phyloP scores from a whole-genome alignment of 2,797 vertebrate species.

The Acanthurus leucopareius region DNA sequence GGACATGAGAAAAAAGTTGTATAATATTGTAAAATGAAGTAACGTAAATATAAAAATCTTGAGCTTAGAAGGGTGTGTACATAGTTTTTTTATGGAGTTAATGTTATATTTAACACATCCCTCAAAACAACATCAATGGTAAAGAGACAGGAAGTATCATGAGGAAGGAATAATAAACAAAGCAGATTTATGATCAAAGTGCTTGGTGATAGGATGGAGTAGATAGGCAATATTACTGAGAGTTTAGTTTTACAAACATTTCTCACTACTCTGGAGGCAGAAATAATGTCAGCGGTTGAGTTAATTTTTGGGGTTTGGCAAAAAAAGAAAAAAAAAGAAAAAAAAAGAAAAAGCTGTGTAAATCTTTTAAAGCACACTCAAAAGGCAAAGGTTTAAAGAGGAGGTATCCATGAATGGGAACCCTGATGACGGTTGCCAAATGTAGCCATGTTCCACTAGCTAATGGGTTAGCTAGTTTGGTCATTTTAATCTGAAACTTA shows the following conservation, averaged over 20 bases:
- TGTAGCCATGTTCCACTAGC: neutral
- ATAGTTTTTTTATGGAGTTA: constrained; percentile 43
- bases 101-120: constrained; percentile 55
- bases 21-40: constrained; percentile 43
- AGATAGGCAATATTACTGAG: constrained; percentile 35
- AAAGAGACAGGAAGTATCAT: constrained; percentile 50
- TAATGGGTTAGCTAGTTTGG: neutral
- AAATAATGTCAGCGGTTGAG: constrained; percentile 59
- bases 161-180: constrained; percentile 63
- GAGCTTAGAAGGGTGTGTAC: constrained; percentile 29
- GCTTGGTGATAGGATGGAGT: constrained; percentile 75
- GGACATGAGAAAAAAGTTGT: constrained; percentile 17
- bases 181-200: constrained; percentile 69
- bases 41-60: constrained; percentile 40
- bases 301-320: constrained; percentile 24
- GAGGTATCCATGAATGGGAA: neutral
- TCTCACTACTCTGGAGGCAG: constrained; percentile 28
- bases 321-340: too few species aligned
- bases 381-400: neutral
- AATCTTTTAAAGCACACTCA: neutral
- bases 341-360: too few species aligned
- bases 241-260: constrained; percentile 31
- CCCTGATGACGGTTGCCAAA: neutral
- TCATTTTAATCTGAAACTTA: neutral
- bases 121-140: constrained; percentile 44